phyloP scores from a whole-genome alignment of 1,140 invertebrate genomes.

The Drosophila aff. region DNA sequence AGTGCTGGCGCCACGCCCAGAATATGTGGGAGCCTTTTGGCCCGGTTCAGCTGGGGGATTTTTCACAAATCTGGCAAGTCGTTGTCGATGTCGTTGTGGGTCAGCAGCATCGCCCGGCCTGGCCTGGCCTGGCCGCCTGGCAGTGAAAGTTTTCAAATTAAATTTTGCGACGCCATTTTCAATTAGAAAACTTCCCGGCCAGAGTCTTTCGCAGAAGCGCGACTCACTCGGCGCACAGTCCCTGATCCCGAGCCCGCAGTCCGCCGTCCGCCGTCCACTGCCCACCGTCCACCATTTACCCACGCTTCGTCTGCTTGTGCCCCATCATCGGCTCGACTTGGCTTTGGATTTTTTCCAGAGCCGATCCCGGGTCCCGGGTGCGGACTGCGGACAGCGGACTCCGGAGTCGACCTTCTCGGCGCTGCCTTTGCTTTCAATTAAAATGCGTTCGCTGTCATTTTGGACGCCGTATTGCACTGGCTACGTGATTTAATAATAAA shows the following conservation, averaged over 20 bases:
- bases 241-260: not conserved
- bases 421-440: slow-evolving; percentile 72
- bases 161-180: slow-evolving; percentile 83
- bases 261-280: not conserved
- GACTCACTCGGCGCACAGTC: slow-evolving; percentile 5
- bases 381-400: not conserved
- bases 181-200: slow-evolving; percentile 79
- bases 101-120: slow-evolving; percentile 34
- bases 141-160: slow-evolving; percentile 84
- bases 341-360: slow-evolving; percentile 26
- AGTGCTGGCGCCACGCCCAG: slow-evolving; percentile 1
- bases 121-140: slow-evolving; percentile 27
- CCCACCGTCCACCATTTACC: slow-evolving; percentile 3
- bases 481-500: slow-evolving; percentile 84
- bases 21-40: slow-evolving; percentile 13
- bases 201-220: slow-evolving; percentile 63
- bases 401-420: slow-evolving; percentile 15
- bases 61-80: slow-evolving; percentile 59
- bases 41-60: slow-evolving; percentile 22
- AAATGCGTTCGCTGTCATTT: slow-evolving; percentile 83
- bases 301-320: slow-evolving; percentile 34
- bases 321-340: slow-evolving; percentile 46
- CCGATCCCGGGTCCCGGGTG: slow-evolving; percentile 1
- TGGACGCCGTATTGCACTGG: slow-evolving; percentile 81
- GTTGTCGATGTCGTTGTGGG: slow-evolving; percentile 55